Evolutionary conservation across 2,113 vertebrate species (phyloP).

Genomic region (Chlorocebus sabaeus): DNA sequence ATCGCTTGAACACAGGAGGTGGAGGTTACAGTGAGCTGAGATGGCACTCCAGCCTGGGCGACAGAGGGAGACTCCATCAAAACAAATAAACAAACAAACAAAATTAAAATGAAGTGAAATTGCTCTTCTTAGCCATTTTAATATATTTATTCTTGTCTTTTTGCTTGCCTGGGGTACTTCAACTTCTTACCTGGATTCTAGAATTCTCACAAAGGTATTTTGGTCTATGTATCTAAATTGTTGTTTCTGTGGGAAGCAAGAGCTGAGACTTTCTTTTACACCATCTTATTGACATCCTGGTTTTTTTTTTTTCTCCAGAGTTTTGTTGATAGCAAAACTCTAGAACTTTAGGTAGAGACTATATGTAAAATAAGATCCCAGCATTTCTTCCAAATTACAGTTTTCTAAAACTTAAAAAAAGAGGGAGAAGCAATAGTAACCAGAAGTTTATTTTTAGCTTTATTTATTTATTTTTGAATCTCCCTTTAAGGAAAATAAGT

Average conservation of each 20-base stretch:
- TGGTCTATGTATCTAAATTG: neutral
- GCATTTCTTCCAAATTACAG: neutral
- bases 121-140: neutral
- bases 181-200: neutral
- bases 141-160: neutral
- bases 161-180: neutral
- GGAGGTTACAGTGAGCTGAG: too few species aligned
- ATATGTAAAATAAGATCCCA: neutral
- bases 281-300: neutral
- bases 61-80: too few species aligned
- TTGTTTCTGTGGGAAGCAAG: neutral
- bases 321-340: neutral
- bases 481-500: neutral
- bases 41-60: too few species aligned
- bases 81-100: too few species aligned
- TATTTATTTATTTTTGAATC: constrained; percentile 3
- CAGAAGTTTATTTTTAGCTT: neutral
- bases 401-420: neutral
- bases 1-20: too few species aligned
- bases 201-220: neutral
- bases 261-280: neutral
- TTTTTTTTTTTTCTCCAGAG: neutral
- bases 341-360: neutral
- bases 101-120: neutral
- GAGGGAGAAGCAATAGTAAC: neutral